Evolutionary conservation across 2,888 invertebrate genomes (phyloP).

Genomic region (Plebejus argus): DNA sequence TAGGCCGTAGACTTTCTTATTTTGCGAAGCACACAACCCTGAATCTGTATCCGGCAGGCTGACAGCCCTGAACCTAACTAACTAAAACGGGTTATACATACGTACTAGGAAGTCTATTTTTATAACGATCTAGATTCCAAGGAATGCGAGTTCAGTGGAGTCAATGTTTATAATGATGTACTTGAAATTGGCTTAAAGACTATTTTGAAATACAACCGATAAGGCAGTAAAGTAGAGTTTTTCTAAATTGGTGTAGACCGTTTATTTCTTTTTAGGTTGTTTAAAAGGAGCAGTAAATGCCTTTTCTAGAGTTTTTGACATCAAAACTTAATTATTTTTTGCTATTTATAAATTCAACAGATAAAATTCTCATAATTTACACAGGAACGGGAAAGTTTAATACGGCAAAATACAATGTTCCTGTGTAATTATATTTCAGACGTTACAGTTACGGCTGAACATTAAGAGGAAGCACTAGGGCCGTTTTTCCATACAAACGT

Average conservation of each 20-base stretch:
- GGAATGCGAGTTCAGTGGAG: slow-evolving; percentile 17
- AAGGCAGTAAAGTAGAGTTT: background rate
- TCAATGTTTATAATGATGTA: slow-evolving; percentile 7
- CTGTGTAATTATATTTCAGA: too few relatives aligned
- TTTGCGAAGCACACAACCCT: background rate
- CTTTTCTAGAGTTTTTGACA: background rate
- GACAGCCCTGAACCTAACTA: slow-evolving; percentile 2
- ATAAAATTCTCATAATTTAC: too few relatives aligned
- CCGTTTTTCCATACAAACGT: too few relatives aligned
- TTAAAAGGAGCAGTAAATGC: background rate
- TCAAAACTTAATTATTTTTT: too few relatives aligned
- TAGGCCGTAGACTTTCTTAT: background rate
- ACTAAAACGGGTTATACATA: slow-evolving; percentile 17
- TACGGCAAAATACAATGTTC: too few relatives aligned
- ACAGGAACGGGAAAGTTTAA: too few relatives aligned
- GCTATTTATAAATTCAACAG: too few relatives aligned
- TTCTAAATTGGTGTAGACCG: background rate
- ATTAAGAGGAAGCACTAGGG: too few relatives aligned
- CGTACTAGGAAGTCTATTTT: slow-evolving; percentile 19
- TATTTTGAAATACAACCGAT: background rate
- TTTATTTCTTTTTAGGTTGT: background rate
- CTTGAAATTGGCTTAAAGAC: background rate
- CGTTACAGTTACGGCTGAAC: too few relatives aligned
- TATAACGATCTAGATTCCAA: slow-evolving; percentile 18
- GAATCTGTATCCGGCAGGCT: background rate